phyloP scores from a whole-genome alignment of 2,888 invertebrate species.

The Cactoblastis cactorum region DNA sequence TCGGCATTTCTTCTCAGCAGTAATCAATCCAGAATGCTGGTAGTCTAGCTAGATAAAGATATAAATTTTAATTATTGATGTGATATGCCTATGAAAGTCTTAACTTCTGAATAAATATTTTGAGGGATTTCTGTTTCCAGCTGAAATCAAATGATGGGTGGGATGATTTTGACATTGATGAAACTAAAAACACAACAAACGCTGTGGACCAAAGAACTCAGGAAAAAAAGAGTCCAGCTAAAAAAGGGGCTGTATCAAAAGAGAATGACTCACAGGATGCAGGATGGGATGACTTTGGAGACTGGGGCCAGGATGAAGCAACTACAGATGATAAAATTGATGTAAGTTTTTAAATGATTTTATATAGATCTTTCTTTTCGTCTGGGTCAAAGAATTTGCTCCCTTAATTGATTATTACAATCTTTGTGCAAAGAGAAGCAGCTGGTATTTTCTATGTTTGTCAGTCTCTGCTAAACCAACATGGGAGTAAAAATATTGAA shows the following conservation, averaged over 20 bases:
- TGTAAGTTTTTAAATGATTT: constrained; percentile 24
- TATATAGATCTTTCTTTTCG: background rate
- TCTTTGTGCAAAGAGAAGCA: too few species aligned
- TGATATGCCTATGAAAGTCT: too few species aligned
- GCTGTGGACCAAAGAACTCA: constrained; percentile 17
- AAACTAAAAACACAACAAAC: constrained; percentile 26
- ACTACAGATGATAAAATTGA: constrained; percentile 21
- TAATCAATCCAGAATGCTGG: too few species aligned
- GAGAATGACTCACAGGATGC: constrained; percentile 47
- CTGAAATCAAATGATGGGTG: constrained; percentile 57
- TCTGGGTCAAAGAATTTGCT: too few species aligned
- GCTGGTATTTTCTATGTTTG: too few species aligned
- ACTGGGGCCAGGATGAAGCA: constrained; percentile 58
- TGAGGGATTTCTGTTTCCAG: constrained; percentile 13
- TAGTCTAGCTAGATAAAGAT: too few species aligned
- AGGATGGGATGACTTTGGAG: constrained; percentile 76
- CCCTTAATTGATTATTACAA: too few species aligned
- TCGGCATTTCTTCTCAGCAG: too few species aligned
- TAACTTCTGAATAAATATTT: too few species aligned
- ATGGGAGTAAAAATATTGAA: too few species aligned
- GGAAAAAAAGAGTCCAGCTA: constrained; percentile 14
- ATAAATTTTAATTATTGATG: too few species aligned
- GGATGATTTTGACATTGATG: constrained; percentile 73
- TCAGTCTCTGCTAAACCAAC: too few species aligned
- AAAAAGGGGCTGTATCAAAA: constrained; percentile 17